Conservation (phyloP, 2,113 vertebrate genomes). For the Lepus americanus region DNA sequence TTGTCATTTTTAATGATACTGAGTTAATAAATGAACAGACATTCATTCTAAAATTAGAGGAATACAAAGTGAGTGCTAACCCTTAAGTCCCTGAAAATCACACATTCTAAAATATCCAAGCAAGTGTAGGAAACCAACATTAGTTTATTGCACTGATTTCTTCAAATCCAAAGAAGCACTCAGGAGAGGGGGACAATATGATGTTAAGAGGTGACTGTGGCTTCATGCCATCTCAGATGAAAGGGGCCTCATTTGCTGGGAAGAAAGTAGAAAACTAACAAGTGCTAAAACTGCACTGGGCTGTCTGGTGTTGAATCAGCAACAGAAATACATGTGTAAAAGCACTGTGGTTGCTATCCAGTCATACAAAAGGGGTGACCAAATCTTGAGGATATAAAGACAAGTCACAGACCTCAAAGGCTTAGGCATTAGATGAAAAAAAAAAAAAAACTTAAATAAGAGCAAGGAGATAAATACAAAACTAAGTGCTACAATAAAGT, state of each 20-base stretch:
- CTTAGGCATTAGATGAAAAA: background rate
- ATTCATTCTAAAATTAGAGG: background rate
- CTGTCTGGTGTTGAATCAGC: background rate
- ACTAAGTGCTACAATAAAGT: background rate
- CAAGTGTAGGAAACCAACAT: background rate
- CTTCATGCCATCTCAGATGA: background rate
- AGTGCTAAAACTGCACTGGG: background rate
- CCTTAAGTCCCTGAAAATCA: background rate
- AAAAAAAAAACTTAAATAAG: background rate
- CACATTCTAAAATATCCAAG: background rate
- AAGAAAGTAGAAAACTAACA: background rate
- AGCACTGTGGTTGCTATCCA: background rate
- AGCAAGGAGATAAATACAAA: background rate
- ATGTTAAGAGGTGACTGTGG: background rate
- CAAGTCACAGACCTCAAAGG: background rate
- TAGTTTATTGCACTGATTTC: background rate
- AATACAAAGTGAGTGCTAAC: background rate
- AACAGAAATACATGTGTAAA: background rate
- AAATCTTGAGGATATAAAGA: background rate
- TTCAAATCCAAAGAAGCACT: background rate
- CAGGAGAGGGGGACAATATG: background rate
- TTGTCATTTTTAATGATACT: background rate
- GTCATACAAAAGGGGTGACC: background rate
- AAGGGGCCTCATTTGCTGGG: background rate
- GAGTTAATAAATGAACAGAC: background rate